Base-by-base conservation (phyloP, 2,888 invertebrate genomes). In the Acleris cristana region DNA sequence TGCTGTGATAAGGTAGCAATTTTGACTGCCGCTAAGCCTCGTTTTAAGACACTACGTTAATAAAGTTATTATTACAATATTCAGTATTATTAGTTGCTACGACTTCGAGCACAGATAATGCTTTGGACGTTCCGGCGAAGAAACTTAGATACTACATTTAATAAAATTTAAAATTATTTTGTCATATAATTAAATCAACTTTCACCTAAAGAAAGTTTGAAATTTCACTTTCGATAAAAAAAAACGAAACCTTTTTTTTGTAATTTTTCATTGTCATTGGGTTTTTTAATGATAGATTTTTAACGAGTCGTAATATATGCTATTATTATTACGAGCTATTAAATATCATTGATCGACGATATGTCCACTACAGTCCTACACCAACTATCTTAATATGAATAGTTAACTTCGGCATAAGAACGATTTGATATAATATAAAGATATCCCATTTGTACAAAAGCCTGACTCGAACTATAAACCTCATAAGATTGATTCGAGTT, bases 291-390 rank as follows among this genome's bases (percentile, higher is more conserved):
- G 6, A 16, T n/a, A 6, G n/a, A 18, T n/a, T 48, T 48, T n/a
- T 45, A n/a, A 18, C 48, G 7, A 48, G 45, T 34, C 14, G 40
- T 40, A 34, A 45, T 16, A 48, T 14, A 48, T 18, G 18, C 16
- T 48, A n/a, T n/a, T 6, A 48, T 40, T 40, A 23, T 60, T 61
- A 66, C 6, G n/a, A 62, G 51, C 45, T 66, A 57, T 57, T 52
- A 52, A 66, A 66, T 66, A 66, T 66, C 66, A 66, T 65, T 65
- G 65, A 56, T 66, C 56, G 56, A 66, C 51, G 65, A 66, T 66
- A 62, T 66, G 61, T 66, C 59, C 48, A 18, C 66, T 66, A 52
- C 55, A n/a, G 56, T 44, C 34, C 60, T 61, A 65, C 19, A 45
- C 59, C 34, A 18, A 18, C 55, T 66, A 66, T 51, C 55, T 66